Evolutionary conservation across 2,113 vertebrate species (phyloP).

Genomic region (Neolamprologus toae): DNA sequence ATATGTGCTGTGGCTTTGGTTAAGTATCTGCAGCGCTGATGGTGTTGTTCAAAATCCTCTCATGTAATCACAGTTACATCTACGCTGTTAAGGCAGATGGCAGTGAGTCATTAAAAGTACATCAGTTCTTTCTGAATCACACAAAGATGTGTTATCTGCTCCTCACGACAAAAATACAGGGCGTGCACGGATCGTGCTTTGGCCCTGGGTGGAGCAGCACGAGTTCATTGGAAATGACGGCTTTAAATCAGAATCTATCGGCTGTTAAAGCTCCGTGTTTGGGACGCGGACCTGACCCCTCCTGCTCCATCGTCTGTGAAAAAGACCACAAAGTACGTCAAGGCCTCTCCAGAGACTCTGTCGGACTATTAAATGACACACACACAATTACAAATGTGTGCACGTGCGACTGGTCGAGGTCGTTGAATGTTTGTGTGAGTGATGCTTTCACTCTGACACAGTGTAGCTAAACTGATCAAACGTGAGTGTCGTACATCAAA

Average conservation of each 20-base stretch:
- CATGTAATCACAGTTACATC: not conserved
- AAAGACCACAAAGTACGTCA: constrained; percentile 33
- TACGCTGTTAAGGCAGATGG: not conserved
- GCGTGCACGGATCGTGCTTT: not conserved
- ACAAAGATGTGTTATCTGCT: not conserved
- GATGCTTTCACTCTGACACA: not conserved
- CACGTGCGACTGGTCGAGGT: not conserved
- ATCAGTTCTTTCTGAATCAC: not conserved
- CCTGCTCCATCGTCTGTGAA: not conserved
- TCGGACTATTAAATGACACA: not conserved
- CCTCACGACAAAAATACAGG: not conserved
- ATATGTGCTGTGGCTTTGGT: not conserved
- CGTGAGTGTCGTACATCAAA: not conserved
- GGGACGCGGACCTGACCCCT: not conserved
- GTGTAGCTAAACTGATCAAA: not conserved
- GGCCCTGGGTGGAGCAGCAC: not conserved
- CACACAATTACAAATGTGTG: not conserved
- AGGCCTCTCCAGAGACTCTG: not conserved
- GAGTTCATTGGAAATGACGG: not conserved
- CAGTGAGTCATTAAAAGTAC: not conserved
- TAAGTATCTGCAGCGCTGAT: not conserved
- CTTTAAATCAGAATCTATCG: not conserved
- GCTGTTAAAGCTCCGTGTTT: constrained; percentile 11
- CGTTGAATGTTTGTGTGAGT: not conserved
- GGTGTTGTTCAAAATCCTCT: not conserved